These are phyloP conservation scores for Drosophila nr. medialis DNA, from an alignment of 2,888 invertebrate genomes.

Conservation along the genomic window DNA sequence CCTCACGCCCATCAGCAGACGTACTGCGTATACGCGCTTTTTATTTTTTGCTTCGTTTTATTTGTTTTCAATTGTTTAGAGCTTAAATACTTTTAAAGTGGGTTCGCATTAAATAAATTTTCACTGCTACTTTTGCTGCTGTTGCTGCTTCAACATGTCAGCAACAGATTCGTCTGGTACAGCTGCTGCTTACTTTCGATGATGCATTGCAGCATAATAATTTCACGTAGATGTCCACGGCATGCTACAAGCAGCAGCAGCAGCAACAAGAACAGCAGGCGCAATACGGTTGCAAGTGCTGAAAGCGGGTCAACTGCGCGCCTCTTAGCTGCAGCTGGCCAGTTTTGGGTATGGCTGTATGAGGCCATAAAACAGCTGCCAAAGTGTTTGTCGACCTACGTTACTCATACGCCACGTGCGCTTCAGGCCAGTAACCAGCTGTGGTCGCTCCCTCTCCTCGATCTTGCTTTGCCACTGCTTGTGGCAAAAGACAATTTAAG, in stretches of 20 bases:
- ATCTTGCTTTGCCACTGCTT: background rate
- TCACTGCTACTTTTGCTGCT: constrained; percentile 23
- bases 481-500: constrained; percentile 50
- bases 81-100: constrained; percentile 62
- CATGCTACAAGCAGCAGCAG: constrained; percentile 50
- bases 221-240: constrained; percentile 73
- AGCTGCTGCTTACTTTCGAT: constrained; percentile 54
- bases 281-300: constrained; percentile 18
- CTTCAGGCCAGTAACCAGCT: constrained; percentile 19
- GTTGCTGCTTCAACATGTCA: constrained; percentile 57
- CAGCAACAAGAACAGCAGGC: constrained; percentile 2
- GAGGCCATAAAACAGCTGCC: constrained; percentile 16
- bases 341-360: background rate
- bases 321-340: constrained; percentile 16
- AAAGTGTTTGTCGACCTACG: constrained; percentile 41
- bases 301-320: constrained; percentile 39
- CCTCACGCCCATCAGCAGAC: background rate
- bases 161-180: constrained; percentile 48
- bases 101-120: constrained; percentile 56
- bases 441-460: background rate
- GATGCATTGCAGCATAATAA: constrained; percentile 77
- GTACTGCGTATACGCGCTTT: constrained; percentile 4
- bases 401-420: constrained; percentile 62
- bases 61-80: constrained; percentile 69
- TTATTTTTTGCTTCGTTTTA: constrained; percentile 22